Evolutionary conservation across 2,888 invertebrate species (phyloP).

Genomic region (Troglohyphantes excavatus): DNA sequence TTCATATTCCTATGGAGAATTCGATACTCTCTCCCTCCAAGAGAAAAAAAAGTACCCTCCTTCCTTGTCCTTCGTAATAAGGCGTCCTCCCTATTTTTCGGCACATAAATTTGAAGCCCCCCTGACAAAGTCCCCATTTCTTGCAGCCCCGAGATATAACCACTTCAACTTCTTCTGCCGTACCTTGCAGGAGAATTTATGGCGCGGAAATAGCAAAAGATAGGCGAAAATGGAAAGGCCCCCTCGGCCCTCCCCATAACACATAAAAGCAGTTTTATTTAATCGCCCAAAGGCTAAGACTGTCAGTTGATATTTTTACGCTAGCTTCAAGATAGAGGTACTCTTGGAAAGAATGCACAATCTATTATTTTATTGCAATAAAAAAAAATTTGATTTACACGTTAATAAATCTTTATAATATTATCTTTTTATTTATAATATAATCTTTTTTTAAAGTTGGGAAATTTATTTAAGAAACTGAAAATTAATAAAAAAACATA

Average conservation of each 20-base stretch:
- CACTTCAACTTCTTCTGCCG: conserved; percentile 55
- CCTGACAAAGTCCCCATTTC: conserved; percentile 57
- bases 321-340: not conserved
- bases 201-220: conserved; percentile 70
- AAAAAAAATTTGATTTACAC: too few species aligned
- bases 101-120: conserved; percentile 67
- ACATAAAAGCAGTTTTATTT: conserved; percentile 53
- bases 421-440: too few species aligned
- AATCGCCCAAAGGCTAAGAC: conserved; percentile 50
- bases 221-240: conserved; percentile 63
- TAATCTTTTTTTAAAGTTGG: too few species aligned
- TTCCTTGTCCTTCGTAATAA: conserved; percentile 25
- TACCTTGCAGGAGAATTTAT: conserved; percentile 54
- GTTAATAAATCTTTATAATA: too few species aligned
- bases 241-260: not conserved
- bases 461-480: too few species aligned
- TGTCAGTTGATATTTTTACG: conserved; percentile 19
- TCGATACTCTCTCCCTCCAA: not conserved
- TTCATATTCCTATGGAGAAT: not conserved
- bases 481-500: too few species aligned
- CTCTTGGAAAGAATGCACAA: not conserved
- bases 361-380: not conserved
- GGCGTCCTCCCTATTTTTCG: conserved; percentile 63
- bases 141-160: conserved; percentile 49
- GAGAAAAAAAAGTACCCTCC: not conserved